A percentile compares a stretch with the other conserved stretches of the same genome.
phyloP scores from a whole-genome alignment of 2,888 invertebrate genomes.

The Parthenolecanium corni region DNA sequence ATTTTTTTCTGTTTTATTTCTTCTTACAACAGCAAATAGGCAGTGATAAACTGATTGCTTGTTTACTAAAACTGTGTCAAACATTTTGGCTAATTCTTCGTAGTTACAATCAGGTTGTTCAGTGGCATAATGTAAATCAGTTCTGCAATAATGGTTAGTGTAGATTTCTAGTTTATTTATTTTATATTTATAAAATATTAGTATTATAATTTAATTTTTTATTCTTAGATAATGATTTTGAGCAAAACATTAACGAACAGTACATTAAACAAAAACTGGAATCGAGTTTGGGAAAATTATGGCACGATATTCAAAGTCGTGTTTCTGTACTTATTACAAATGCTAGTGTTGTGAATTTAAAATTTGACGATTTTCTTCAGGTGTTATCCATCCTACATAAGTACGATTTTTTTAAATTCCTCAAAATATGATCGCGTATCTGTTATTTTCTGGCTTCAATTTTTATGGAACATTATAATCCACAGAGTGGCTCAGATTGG shows the following conservation, averaged over 20 bases:
- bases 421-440: background rate
- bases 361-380: conserved; percentile 88
- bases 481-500: conserved; percentile 71
- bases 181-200: background rate
- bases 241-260: conserved; percentile 56
- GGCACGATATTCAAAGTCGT: conserved; percentile 90
- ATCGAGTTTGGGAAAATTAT: conserved; percentile 71
- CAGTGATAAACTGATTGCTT: conserved; percentile 54
- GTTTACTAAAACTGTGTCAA: conserved; percentile 75
- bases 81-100: conserved; percentile 69
- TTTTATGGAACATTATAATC: conserved; percentile 5
- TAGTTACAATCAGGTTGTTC: conserved; percentile 63
- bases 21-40: conserved; percentile 41
- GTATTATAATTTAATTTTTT: background rate
- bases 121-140: conserved; percentile 56
- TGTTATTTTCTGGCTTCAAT: background rate
- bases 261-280: conserved; percentile 81
- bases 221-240: conserved; percentile 40
- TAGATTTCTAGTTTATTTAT: background rate
- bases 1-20: background rate
- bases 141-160: background rate
- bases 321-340: conserved; percentile 68
- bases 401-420: conserved; percentile 36
- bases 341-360: conserved; percentile 69
- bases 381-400: conserved; percentile 77